Base-by-base conservation (phyloP, 2,797 vertebrate genomes). In the Mus spretus region DNA sequence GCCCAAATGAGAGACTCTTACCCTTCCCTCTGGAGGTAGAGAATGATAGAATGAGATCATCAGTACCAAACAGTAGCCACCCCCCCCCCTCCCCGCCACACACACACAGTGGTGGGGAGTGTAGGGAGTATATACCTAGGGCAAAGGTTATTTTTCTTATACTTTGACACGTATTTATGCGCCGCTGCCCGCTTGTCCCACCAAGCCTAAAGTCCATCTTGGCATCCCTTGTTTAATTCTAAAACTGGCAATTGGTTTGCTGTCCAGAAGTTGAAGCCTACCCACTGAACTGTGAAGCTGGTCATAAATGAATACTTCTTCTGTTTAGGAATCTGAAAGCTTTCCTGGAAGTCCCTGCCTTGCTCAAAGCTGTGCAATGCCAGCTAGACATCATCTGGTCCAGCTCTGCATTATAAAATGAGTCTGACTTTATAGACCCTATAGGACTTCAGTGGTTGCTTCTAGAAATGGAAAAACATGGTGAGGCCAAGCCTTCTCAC, bases 401-500 rank as follows among this genome's bases (percentile, higher is more conserved):
- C 50, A 79, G 22, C 74, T 84, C 65, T 7, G 1, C 59, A 47
- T 93, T 81, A 92, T 95, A 96, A 96, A 97, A 93, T 44, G 87
- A 95, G 90, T 93, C 72, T 93, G 95, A 94, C 75, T 93, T 96
- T 95, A 92, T 87, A 90, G 37, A n/a, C 63, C 94, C 31, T 79
- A 70, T 86, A 67, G 67, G 50, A 94, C 78, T 89, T 88, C 50
- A n/a, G 24, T 53, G 40, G 12, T 70, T 89, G 24, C 80, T 96
- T 67, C 90, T 90, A 97, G 78, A 97, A 97, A 96, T 95, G 96
- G 96, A 96, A 97, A 98, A 96, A 85, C 15, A 77, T 20, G 40
- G 72, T 12, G 75, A 37, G 24, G 95, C 97, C 97, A 97, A 91
- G 88, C 28, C 26, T 67, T n/a, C 40, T 81, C 37, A 4, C n/a